Conservation (phyloP, 1,140 invertebrate species). For the Magallana gigas region DNA sequence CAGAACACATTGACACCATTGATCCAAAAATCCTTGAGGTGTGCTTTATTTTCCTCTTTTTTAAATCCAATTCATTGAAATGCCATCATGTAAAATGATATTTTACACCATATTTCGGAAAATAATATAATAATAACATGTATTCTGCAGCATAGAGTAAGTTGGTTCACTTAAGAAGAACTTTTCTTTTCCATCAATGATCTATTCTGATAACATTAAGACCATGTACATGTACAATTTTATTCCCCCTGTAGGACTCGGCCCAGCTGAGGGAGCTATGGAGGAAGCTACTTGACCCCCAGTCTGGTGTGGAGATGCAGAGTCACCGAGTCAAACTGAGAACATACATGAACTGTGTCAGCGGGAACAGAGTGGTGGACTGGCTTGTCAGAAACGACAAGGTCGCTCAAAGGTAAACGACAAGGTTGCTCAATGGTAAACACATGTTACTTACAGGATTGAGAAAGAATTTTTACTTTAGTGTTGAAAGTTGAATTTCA, state of each 20-base stretch:
- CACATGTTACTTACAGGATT: too few relatives aligned
- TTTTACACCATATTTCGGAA: too few relatives aligned
- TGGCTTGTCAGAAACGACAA: constrained; percentile 88
- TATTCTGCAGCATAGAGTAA: too few relatives aligned
- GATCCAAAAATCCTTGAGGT: constrained; percentile 34
- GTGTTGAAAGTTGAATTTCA: too few relatives aligned
- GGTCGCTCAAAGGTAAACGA: constrained; percentile 82
- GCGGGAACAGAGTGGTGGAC: constrained; percentile 87
- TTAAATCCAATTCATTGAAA: neutral
- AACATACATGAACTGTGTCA: constrained; percentile 85
- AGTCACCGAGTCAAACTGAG: constrained; percentile 84
- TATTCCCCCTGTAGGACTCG: constrained; percentile 83
- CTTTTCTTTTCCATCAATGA: too few relatives aligned
- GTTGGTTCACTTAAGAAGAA: too few relatives aligned
- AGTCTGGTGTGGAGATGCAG: constrained; percentile 83
- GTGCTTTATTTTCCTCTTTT: neutral
- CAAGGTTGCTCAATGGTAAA: too few relatives aligned
- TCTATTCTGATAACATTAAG: too few relatives aligned
- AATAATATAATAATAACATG: too few relatives aligned
- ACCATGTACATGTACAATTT: neutral
- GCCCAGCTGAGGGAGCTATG: constrained; percentile 86
- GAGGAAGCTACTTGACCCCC: constrained; percentile 85
- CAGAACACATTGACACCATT: constrained; percentile 24
- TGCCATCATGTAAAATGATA: neutral
- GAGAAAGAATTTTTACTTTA: too few relatives aligned